Percentiles rank a stretch among this genome's conserved stretches.
These are phyloP conservation scores for Heliconius sara DNA, from an alignment of 2,888 invertebrate species.

Conservation along the genomic window DNA sequence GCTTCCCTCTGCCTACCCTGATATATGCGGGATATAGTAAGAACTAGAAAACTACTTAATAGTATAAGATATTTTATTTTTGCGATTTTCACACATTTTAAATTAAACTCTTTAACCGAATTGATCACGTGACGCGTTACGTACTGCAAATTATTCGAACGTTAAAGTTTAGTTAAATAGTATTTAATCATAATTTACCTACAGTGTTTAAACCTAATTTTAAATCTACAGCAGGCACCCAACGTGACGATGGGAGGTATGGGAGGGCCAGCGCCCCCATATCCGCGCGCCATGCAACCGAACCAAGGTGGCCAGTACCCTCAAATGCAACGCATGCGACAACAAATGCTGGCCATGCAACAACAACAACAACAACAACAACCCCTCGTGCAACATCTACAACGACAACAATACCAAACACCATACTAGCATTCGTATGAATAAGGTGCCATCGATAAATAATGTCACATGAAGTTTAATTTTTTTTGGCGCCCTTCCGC, in stretches of 20 bases:
- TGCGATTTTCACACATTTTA: too few species aligned
- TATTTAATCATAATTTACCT: too few species aligned
- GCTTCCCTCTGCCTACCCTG: background rate
- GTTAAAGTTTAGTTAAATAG: too few species aligned
- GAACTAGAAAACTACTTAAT: background rate
- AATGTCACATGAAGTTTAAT: background rate
- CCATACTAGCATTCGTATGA: conserved; percentile 62
- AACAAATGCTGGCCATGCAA: conserved; percentile 88
- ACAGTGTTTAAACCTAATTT: background rate
- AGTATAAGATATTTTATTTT: too few species aligned
- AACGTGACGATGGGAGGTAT: conserved; percentile 93
- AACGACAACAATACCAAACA: conserved; percentile 77
- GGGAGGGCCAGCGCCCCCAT: conserved; percentile 91
- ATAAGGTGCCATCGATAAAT: conserved; percentile 10
- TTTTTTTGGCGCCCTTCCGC: background rate
- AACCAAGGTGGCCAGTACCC: conserved; percentile 86
- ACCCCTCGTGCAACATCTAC: conserved; percentile 81
- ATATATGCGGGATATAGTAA: background rate
- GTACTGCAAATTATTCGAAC: too few species aligned
- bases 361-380: conserved; percentile 89
- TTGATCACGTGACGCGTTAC: too few species aligned
- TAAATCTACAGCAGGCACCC: conserved; percentile 84
- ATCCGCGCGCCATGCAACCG: conserved; percentile 85
- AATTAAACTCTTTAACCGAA: too few species aligned
- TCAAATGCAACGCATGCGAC: conserved; percentile 86